These are phyloP conservation scores for Dryococelus australis DNA, from an alignment of 2,888 invertebrate genomes.

Conservation along the genomic window DNA sequence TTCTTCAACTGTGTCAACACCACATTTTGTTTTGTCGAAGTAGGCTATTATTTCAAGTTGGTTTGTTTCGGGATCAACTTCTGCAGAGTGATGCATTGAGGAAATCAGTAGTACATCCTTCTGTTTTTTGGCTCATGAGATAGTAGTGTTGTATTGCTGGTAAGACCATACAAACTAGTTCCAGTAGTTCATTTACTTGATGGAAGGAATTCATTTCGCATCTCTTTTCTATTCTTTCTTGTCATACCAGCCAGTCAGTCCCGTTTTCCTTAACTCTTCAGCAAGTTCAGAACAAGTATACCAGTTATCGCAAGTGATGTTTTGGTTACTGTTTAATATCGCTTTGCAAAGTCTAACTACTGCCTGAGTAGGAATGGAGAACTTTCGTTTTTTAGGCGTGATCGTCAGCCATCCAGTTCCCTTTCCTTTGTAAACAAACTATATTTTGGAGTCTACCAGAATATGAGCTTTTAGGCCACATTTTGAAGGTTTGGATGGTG, in stretches of 20 bases:
- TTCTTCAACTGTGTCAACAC: constrained; percentile 48
- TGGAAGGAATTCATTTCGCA: constrained; percentile 51
- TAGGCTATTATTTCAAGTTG: constrained; percentile 50
- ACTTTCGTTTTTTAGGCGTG: neutral
- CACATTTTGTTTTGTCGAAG: constrained; percentile 50
- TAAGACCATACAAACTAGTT: constrained; percentile 47
- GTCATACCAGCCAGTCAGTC: constrained; percentile 38
- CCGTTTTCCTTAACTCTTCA: constrained; percentile 27
- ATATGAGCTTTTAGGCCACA: neutral
- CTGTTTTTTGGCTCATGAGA: constrained; percentile 47
- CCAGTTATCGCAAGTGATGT: no score
- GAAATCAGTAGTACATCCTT: constrained; percentile 48
- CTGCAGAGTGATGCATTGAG: constrained; percentile 35
- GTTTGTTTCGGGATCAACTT: no score
- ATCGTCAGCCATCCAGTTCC: neutral
- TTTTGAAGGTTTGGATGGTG: neutral
- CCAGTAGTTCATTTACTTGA: constrained; percentile 43
- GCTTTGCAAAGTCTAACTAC: neutral
- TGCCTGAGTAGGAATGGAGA: neutral
- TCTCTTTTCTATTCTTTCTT: constrained; percentile 42
- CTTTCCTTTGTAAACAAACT: neutral
- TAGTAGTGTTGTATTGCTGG: constrained; percentile 45
- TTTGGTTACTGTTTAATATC: neutral
- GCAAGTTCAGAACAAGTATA: constrained; percentile 34
- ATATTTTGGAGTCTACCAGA: neutral